Conservation (phyloP, 2,797 vertebrate genomes). For the Carduelis carduelis region DNA sequence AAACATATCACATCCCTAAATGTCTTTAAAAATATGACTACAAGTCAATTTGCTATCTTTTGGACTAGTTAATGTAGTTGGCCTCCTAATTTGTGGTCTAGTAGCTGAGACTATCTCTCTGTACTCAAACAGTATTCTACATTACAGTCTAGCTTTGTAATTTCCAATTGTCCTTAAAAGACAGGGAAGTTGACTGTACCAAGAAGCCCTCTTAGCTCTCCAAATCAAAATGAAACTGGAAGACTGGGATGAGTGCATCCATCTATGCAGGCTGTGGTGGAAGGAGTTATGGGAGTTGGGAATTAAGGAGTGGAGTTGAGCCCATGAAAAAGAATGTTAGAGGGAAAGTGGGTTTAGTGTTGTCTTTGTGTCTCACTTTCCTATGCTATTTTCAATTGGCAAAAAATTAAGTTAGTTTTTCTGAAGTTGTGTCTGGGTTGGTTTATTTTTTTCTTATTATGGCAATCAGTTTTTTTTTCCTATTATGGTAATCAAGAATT, state of each 20-base stretch:
- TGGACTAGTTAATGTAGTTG: background rate
- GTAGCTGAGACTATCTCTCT: background rate
- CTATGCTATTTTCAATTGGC: background rate
- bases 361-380: background rate
- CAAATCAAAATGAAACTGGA: background rate
- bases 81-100: background rate
- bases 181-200: background rate
- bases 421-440: fast-evolving
- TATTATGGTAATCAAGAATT: background rate
- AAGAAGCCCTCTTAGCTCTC: background rate
- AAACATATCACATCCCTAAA: background rate
- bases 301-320: background rate
- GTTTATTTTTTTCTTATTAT: background rate
- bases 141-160: background rate
- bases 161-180: background rate
- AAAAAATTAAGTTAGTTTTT: background rate
- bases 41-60: background rate
- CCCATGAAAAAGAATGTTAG: background rate
- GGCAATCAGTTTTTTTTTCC: fast-evolving
- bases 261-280: background rate
- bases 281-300: background rate
- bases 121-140: background rate
- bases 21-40: background rate
- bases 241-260: background rate
- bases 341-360: background rate